Evolutionary conservation across 1,140 invertebrate genomes (phyloP).

Genomic region (Prorops nasuta): DNA sequence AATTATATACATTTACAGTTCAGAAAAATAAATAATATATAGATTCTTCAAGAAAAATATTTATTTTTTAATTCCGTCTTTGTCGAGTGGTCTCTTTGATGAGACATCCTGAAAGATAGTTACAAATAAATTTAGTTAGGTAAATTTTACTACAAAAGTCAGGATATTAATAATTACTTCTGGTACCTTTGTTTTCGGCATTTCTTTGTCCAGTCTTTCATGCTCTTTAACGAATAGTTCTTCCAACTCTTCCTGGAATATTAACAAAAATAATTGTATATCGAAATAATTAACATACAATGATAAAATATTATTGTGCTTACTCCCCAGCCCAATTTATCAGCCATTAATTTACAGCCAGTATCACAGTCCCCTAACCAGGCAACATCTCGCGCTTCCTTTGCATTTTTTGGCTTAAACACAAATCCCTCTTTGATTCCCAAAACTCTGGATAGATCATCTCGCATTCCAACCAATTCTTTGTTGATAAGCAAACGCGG

Average conservation of each 20-base stretch:
- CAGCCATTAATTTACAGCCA: slow-evolving; percentile 74
- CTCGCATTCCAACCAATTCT: slow-evolving; percentile 67
- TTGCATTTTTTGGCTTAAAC: slow-evolving; percentile 65
- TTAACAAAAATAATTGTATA: not conserved
- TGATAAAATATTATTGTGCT: slow-evolving; percentile 41
- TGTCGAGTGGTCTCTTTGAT: too few species aligned
- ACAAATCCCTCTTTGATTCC: slow-evolving; percentile 64
- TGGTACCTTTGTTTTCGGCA: not conserved
- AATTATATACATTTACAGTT: too few species aligned
- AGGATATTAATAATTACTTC: too few species aligned
- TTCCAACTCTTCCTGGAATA: slow-evolving; percentile 63
- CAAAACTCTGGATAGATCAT: slow-evolving; percentile 58
- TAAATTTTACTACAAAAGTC: too few species aligned
- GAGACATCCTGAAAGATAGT: too few species aligned
- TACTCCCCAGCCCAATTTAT: slow-evolving; percentile 81
- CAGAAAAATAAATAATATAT: too few species aligned
- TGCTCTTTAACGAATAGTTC: slow-evolving; percentile 60
- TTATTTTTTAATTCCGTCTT: too few species aligned
- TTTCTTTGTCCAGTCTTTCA: slow-evolving; percentile 50
- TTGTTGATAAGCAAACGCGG: slow-evolving; percentile 84
- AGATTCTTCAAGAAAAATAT: too few species aligned
- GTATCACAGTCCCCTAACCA: slow-evolving; percentile 86
- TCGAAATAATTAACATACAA: slow-evolving; percentile 2
- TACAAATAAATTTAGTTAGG: too few species aligned
- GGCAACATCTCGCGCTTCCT: slow-evolving; percentile 73